Conservation (phyloP, 1,140 invertebrate species). For the Gonioctena quinquepunctata region DNA sequence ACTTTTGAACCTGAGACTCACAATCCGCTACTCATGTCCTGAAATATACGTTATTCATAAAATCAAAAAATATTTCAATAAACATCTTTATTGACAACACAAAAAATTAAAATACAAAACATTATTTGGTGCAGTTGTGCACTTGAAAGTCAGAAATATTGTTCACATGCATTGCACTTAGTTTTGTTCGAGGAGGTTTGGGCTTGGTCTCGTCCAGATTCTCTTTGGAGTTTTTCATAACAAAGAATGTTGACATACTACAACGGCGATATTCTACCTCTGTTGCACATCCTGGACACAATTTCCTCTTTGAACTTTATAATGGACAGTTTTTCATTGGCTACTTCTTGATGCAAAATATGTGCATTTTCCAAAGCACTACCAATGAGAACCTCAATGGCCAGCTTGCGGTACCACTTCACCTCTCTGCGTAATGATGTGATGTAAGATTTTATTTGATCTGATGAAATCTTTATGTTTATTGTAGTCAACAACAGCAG, state of each 20-base stretch:
- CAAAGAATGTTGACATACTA: too few relatives aligned
- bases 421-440: not conserved
- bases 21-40: too few relatives aligned
- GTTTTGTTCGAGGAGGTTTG: not conserved
- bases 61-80: too few relatives aligned
- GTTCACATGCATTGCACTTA: slow-evolving; percentile 11
- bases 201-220: not conserved
- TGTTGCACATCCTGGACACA: not conserved
- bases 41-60: too few relatives aligned
- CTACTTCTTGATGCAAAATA: not conserved
- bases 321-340: not conserved
- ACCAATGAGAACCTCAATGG: not conserved
- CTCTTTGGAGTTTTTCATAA: slow-evolving; percentile 15
- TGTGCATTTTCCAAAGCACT: not conserved
- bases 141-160: slow-evolving; percentile 19
- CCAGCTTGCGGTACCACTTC: not conserved
- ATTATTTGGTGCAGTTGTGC: too few relatives aligned
- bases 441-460: slow-evolving; percentile 29
- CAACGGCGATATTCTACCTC: too few relatives aligned
- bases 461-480: slow-evolving; percentile 27
- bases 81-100: too few relatives aligned
- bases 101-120: too few relatives aligned
- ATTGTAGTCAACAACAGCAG: slow-evolving; percentile 27
- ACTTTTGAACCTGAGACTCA: too few relatives aligned
- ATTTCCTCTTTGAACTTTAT: not conserved